phyloP scores from a whole-genome alignment of 2,888 invertebrate species.

The Apotomis capreana region DNA sequence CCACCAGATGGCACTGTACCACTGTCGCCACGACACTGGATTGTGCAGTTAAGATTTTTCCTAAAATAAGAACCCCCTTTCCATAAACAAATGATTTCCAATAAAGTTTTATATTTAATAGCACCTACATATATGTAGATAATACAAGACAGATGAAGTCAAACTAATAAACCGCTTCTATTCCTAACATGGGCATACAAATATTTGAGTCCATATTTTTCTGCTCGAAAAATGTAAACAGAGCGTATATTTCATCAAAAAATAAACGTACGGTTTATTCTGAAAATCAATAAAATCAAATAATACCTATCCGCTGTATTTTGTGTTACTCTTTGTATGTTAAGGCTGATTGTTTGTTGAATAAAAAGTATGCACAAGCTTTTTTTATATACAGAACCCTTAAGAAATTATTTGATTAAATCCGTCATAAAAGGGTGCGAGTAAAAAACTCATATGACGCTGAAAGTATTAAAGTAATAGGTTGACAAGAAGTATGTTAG shows the following conservation, averaged over 20 bases:
- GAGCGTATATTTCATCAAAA: not conserved
- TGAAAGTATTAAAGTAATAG: slow-evolving; percentile 74
- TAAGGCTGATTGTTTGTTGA: not conserved
- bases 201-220: not conserved
- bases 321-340: too few relatives aligned
- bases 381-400: slow-evolving; percentile 46
- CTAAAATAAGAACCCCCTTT: too few relatives aligned
- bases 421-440: slow-evolving; percentile 66
- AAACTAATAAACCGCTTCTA: not conserved
- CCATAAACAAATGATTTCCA: too few relatives aligned
- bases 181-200: not conserved
- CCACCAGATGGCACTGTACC: too few relatives aligned
- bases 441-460: slow-evolving; percentile 58
- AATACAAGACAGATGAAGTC: too few relatives aligned
- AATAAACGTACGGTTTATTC: not conserved
- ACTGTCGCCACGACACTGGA: too few relatives aligned
- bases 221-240: not conserved
- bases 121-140: too few relatives aligned
- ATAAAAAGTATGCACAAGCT: not conserved
- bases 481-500: slow-evolving; percentile 73
- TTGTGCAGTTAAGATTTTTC: too few relatives aligned
- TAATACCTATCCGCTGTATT: too few relatives aligned
- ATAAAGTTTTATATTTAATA: too few relatives aligned
- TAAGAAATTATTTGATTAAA: slow-evolving; percentile 61
- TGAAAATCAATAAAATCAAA: too few relatives aligned